Conservation (phyloP, 2,888 invertebrate species). For the Hemicrepidius hirtus region DNA sequence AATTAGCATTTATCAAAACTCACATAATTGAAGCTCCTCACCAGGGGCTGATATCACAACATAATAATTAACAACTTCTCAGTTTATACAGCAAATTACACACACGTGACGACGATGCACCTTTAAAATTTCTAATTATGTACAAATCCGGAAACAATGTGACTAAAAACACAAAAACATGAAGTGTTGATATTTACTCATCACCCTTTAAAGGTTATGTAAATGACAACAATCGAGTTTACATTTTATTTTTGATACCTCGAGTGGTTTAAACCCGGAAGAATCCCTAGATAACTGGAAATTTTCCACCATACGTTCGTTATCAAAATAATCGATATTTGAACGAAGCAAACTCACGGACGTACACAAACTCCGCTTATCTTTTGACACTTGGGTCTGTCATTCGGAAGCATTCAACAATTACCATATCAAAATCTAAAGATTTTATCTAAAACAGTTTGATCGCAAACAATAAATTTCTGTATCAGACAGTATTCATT, state of each 20-base stretch:
- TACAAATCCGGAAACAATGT: slow-evolving; percentile 13
- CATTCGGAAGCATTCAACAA: slow-evolving; percentile 47
- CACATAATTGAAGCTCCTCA: slow-evolving; percentile 36
- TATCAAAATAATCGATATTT: slow-evolving; percentile 62
- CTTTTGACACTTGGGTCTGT: slow-evolving; percentile 54
- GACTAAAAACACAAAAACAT: slow-evolving; percentile 14
- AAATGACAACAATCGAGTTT: slow-evolving; percentile 30
- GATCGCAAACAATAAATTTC: no score
- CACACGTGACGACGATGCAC: slow-evolving; percentile 34
- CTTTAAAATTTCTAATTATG: background rate
- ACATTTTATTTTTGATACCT: slow-evolving; percentile 9
- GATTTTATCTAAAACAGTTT: no score
- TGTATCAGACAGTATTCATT: no score
- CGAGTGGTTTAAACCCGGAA: slow-evolving; percentile 18
- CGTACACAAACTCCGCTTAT: slow-evolving; percentile 59
- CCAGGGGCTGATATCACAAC: slow-evolving; percentile 37
- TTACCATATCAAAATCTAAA: background rate
- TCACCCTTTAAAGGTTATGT: slow-evolving; percentile 38
- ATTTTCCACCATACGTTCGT: slow-evolving; percentile 54
- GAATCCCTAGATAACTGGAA: slow-evolving; percentile 37
- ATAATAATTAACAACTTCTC: slow-evolving; percentile 33
- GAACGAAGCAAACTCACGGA: slow-evolving; percentile 56
- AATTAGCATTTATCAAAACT: slow-evolving; percentile 9
- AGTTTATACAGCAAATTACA: slow-evolving; percentile 26
- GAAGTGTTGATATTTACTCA: slow-evolving; percentile 4